Base-by-base conservation (phyloP, 2,888 invertebrate species). In the Anthophora plumipes region DNA sequence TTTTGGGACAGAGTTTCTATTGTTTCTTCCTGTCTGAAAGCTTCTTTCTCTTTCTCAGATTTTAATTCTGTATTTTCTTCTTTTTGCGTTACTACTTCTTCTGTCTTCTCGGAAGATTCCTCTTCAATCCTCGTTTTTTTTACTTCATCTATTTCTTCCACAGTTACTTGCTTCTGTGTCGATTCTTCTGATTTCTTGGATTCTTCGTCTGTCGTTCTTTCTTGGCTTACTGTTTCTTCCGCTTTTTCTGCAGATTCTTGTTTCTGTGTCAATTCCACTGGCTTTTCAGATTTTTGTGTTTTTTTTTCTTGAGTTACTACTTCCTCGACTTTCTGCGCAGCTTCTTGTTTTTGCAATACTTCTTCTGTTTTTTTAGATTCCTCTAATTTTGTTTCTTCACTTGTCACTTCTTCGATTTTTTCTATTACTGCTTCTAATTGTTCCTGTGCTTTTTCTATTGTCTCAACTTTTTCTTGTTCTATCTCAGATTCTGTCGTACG, bases 71-170 rank as follows among this genome's bases (percentile, higher is more conserved):
- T 6, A 17, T 0, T 43, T 54, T 54, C 63, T 22, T 67, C 25
- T 41, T 39, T 7, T 48, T 37, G 8, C 4, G 20, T 1, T 7
- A 11, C 17, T 7, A 11, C 17, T 31, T 57, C 59, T 25, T 68
- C 22, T 11, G 41, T 1, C 50, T 63, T 31, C 14, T 72, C 57
- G 25, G 20, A 57, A 12, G 12, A 6, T 64, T 72, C 37, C 72
- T 69, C 22, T 22, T 20, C 20, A 0, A 20, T n/a, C 50, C 67
- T n/a, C 31, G 57, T 11, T 48, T 6, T 5, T 41, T n/a, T 25
- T 46, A 9, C 9, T 31, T 4, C 31, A 31, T 31, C 31, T 4
- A 4, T 31, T 31, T 4, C 31, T 31, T 31, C 20, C 7, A n/a
- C 12, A 20, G 14, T 9, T 67, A 25, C 43, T 22, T 17, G 17